Base-by-base conservation (phyloP, 2,888 invertebrate genomes). In the Aphrophora alni region DNA sequence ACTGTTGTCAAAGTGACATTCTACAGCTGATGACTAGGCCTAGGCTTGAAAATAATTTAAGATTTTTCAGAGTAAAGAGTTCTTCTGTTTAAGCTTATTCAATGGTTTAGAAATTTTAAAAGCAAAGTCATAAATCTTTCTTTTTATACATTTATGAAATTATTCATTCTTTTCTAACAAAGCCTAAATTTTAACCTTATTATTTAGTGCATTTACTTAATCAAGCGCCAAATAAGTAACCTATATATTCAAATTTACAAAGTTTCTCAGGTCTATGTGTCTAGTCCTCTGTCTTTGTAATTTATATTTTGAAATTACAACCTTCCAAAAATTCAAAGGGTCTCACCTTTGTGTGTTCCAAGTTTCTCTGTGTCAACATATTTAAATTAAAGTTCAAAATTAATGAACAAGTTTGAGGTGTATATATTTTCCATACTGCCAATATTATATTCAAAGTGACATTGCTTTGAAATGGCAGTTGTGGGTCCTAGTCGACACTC, bases 401-500 rank as follows among this genome's bases (percentile, higher is more conserved):
- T 21, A 59, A 59, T 59, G 59, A 21, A 59, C 59, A 59, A 59
- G n/a, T 21, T 59, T 59, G 59, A 59, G 21, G 59, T 21, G 1
- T 59, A 59, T 59, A 5, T 59, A 59, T 59, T 21, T 59, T 59
- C 59, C n/a, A 59, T 21, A 21, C 59, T 59, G 59, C 59, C 59
- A 59, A 21, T 21, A 21, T 21, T 59, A 59, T 59, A 59, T 59
- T 59, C 59, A 59, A 59, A 59, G 77, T 69, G 72, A 73, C 69
- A 26, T 38, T 74, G 82, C 75, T 78, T 80, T 85, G 85, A 82
- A 80, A 95, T 95, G 94, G 94, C 94, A 92, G 93, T 94, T 90
- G 94, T 93, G 90, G 94, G 94, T 92, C 95, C 95, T 88, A 94
- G 95, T 91, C 94, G 96, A 93, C 96, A 96, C 93, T 93, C 95